Evolutionary conservation across 2,797 vertebrate species (phyloP).

Genomic region (Fratercula arctica): DNA sequence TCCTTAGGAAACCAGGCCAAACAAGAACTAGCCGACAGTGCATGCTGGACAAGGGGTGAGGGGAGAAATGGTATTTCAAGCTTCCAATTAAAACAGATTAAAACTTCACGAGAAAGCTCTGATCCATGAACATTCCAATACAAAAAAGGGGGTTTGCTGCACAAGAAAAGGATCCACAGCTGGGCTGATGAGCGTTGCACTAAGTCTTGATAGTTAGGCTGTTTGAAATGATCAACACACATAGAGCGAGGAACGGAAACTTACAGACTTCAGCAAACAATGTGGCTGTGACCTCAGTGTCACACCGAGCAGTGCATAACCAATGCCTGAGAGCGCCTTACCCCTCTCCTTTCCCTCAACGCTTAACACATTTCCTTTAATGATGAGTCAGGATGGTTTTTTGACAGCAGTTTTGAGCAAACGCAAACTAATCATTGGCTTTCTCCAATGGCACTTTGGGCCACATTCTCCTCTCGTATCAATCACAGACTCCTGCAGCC

Average conservation of each 20-base stretch:
- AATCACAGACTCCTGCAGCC: not conserved
- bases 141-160: not conserved
- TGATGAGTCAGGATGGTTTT: not conserved
- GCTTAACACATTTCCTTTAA: conserved; percentile 7
- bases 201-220: not conserved
- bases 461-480: not conserved
- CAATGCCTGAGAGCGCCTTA: not conserved
- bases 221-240: not conserved
- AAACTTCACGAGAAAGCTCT: not conserved
- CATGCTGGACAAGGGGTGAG: not conserved
- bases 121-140: not conserved
- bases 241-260: not conserved
- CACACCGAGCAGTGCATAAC: not conserved
- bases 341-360: not conserved
- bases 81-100: not conserved
- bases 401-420: not conserved
- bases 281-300: not conserved
- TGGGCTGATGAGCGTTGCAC: not conserved
- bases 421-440: not conserved
- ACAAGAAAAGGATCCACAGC: not conserved
- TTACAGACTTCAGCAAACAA: conserved; percentile 22
- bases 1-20: not conserved
- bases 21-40: not conserved
- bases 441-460: not conserved
- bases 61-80: not conserved